Evolutionary conservation across 2,797 vertebrate species (phyloP), one percentile per base, ranked within the genome.

Genomic region (Eulemur albifrons): DNA sequence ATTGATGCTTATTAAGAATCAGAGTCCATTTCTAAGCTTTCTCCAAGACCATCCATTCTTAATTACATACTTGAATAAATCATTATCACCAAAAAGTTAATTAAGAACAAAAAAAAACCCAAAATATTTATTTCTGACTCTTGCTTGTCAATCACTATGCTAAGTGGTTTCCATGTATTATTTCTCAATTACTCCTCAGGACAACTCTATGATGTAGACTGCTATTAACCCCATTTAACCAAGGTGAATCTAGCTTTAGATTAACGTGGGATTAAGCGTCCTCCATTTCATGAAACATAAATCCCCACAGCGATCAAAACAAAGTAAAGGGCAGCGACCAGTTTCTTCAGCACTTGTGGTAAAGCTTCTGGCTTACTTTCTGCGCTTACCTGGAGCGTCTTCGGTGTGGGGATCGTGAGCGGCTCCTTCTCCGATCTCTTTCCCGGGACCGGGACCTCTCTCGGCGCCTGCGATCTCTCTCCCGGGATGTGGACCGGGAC

Each of bases 401-500:
- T 93, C 99, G 98, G 97, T 99, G 99, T 0, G 99, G 99, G 10
- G 99, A 99, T 7, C 99, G 98, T 0, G 99, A 99, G 4, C 99
- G 99, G 88, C 98, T 99, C 88, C 99, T 98, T n/a, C 99, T 98
- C 0, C 99, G 97, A 72, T 99, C 99, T 96, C 99, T 97, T 57
- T 99, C 99, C 23, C 99, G 98, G 5, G 99, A 99, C 4, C 99
- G 98, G 2, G 99, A 99, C 10, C 99, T 99, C 4, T 99, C 99
- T 52, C 99, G 97, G 9, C 99, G 98, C 88, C 99, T 98, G 70
- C 99, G 98, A 70, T 99, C 99, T 5, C 99, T 99, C 5, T 99
- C 99, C 52, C 99, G 98, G 0, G 99, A 99, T 0, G 98, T 21
- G 0, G 99, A 99, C 38, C 99, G 99, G 1, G 99, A 99, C 32